Evolutionary conservation across 2,113 vertebrate genomes (phyloP), one percentile per base, ranked within the genome.

Genomic region (Tyto alba): DNA sequence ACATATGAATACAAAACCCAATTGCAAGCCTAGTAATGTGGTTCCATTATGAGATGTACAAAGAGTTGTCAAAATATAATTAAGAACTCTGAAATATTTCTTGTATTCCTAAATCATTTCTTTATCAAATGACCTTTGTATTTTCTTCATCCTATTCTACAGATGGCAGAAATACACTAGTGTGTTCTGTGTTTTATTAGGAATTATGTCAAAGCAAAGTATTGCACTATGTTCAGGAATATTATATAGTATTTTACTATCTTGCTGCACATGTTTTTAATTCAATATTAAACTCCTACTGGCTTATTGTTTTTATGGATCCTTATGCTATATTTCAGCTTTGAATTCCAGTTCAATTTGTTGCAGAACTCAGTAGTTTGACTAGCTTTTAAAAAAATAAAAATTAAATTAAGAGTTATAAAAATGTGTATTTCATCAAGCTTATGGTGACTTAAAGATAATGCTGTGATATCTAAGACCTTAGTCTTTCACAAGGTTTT

Each of bases 281-380:
- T 98, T 97, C 52, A 9, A 22, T 92, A 75, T 88, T 87, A 95
- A 97, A 80, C 79, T 96, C 92, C 75, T 96, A 77, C 96, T 97
- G 96, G 77, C 89, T 96, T 97, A 97, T 96, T 96, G 94, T 94
- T 97, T 93, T 97, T 67, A 96, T 89, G 93, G 95, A 96, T 96
- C 93, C 69, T 95, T 68, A 60, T 97, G 79, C 72, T 74, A 23
- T 84, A 89, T 92, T 97, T 98, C 92, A 96, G 87, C 76, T 98
- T 89, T 92, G 89, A 93, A 94, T 95, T 97, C 50, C 88, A 93
- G 48, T 85, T 82, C 73, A 92, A 82, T 92, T 92, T 96, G 69
- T 97, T 97, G 73, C 89, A 95, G 85, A 95, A 85, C 67, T 74
- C 50, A 40, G 55, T 50, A 95, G 66, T 89, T 95, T 90, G 52